Evolutionary conservation across 2,888 invertebrate species (phyloP), one percentile per base, ranked within the genome.

Genomic region (Anoncus sp.): DNA sequence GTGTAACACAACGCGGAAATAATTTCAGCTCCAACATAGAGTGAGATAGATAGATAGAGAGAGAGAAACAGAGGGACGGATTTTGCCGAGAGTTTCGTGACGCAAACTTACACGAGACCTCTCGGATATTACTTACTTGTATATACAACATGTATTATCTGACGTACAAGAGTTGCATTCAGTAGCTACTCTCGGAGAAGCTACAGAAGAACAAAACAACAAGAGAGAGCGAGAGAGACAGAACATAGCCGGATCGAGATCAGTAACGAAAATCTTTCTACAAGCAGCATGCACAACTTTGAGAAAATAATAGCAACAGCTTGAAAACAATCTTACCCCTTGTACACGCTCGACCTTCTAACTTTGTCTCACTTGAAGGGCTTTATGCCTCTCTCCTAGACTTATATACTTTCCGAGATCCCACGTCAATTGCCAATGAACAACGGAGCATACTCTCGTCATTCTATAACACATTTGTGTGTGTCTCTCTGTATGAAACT

Each of bases 1-100:
- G 31, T 57, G 51, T 47, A 27, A 65, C 20, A 62, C 69, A 49
- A 67, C 55, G 31, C 55, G 73, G 55, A 73, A 77, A 63, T 57
- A 43, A 51, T 63, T 69, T 60, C 55, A 51, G 35, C 51, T 38
- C 35, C 18, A 49, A 31, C 31, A 12, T 6, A 24, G 43, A 67
- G 51, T 2, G 31, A 62, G 43, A 24, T 24, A 53, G 9, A 31
- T 31, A 31, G 7, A 31, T 31, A 55, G n/a, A n/a, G n/a, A n/a
- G n/a, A n/a, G 16, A 16, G 24, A 40, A 31, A 22, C n/a, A 43
- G n/a, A 43, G 31, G 14, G 16, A 59, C n/a, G n/a, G 47, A 53
- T 67, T 53, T 35, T 27, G 27, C 35, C 31, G 31, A 20, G 55
- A 53, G 51, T 65, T 60, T 71, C 60, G 76, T 76, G 60, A 60